Conservation (phyloP, 2,888 invertebrate genomes). For the Phortica okadai region DNA sequence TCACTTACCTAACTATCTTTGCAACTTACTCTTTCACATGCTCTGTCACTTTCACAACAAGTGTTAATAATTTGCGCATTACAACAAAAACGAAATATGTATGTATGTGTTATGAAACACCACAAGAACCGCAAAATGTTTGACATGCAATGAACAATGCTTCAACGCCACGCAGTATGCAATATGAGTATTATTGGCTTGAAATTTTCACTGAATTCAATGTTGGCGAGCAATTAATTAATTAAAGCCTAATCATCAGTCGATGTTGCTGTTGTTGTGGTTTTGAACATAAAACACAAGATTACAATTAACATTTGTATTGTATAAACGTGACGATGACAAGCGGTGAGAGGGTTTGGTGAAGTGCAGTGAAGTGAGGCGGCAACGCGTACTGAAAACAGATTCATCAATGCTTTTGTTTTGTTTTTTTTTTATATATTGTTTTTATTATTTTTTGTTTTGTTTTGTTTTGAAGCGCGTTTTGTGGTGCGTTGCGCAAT, state of each 20-base stretch:
- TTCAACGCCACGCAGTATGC: not conserved
- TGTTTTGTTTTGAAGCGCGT: not conserved
- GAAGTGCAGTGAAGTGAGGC: no score
- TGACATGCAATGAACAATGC: not conserved
- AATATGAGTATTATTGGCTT: not conserved
- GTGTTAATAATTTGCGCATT: not conserved
- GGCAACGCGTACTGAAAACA: no score
- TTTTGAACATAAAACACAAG: conserved; percentile 9
- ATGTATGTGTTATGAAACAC: not conserved
- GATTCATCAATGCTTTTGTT: no score
- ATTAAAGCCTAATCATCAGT: not conserved
- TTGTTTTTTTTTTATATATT: no score
- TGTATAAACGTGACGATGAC: not conserved
- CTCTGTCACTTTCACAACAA: not conserved
- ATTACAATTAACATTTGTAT: conserved; percentile 23
- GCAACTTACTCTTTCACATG: no score
- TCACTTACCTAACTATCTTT: no score
- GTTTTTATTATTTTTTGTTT: no score
- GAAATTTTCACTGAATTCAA: not conserved
- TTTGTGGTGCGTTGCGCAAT: not conserved
- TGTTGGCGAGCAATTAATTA: not conserved
- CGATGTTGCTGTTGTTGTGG: conserved; percentile 1
- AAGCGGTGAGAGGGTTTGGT: no score
- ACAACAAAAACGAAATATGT: not conserved
- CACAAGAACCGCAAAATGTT: not conserved